phyloP scores from a whole-genome alignment of 2,113 vertebrate species.

The Hippocampus guttulatus region DNA sequence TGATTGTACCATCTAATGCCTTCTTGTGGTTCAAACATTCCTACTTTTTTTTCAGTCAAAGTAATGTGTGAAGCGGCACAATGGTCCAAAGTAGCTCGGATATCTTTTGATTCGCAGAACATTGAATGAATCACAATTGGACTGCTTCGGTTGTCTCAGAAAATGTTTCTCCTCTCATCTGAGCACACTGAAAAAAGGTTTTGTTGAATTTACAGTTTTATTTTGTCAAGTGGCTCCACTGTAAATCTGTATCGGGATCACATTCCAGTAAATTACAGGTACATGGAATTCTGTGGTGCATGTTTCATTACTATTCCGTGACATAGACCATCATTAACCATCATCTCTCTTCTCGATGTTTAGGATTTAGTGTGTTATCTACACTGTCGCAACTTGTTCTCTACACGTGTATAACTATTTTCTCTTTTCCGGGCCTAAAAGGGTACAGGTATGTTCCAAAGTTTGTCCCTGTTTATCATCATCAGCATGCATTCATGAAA shows the following conservation, averaged over 20 bases:
- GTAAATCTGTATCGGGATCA: too few relatives aligned
- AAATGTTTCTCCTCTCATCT: not conserved
- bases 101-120: too few relatives aligned
- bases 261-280: too few relatives aligned
- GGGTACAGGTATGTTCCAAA: not conserved
- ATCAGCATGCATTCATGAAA: not conserved
- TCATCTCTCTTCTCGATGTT: not conserved
- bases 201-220: too few relatives aligned
- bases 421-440: not conserved
- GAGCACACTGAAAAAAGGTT: not conserved
- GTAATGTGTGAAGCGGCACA: not conserved
- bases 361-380: not conserved
- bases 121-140: too few relatives aligned
- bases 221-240: too few relatives aligned
- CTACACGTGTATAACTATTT: not conserved
- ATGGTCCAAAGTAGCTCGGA: not conserved
- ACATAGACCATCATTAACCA: not conserved
- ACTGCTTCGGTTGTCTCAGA: too few relatives aligned
- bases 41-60: not conserved
- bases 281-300: not conserved
- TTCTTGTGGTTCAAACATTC: not conserved
- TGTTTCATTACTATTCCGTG: not conserved
- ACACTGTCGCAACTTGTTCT: not conserved
- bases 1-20: not conserved
- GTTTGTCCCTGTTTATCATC: not conserved